Evolutionary conservation across 2,797 vertebrate genomes (phyloP).

Genomic region (Siniperca scherzeri): DNA sequence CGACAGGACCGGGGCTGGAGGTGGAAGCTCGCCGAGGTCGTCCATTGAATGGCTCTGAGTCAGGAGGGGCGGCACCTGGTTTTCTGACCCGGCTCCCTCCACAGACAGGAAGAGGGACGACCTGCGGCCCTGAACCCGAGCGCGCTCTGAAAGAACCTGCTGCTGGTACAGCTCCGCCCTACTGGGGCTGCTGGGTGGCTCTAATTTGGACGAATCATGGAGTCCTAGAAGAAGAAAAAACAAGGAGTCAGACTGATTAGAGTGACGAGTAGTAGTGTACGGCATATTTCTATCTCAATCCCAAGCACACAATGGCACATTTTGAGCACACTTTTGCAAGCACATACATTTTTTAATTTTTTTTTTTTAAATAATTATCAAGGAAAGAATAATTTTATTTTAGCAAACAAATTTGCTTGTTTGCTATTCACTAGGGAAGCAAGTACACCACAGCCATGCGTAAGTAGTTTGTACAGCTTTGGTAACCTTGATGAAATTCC

Average conservation of each 20-base stretch:
- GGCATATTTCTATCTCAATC: neutral
- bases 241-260: neutral
- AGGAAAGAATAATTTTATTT: conserved; percentile 1
- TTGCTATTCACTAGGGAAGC: neutral
- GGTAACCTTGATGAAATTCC: no score
- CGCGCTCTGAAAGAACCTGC: conserved; percentile 87
- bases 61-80: conserved; percentile 89
- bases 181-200: conserved; percentile 86
- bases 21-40: conserved; percentile 94
- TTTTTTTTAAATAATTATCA: neutral
- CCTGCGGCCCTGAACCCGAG: conserved; percentile 89
- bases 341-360: neutral
- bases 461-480: no score
- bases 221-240: conserved; percentile 53
- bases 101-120: conserved; percentile 98
- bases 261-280: neutral
- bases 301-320: neutral
- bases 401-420: neutral
- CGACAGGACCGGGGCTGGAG: conserved; percentile 91
- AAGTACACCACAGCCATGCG: no score
- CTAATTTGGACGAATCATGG: conserved; percentile 65
- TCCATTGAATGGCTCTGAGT: conserved; percentile 97
- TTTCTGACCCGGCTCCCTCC: conserved; percentile 89
- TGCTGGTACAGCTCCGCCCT: conserved; percentile 91
- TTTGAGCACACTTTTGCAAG: neutral